A percentile compares a stretch with the other conserved stretches of the same genome.
phyloP scores from a whole-genome alignment of 2,113 vertebrate species.

The Embiotoca jacksoni region DNA sequence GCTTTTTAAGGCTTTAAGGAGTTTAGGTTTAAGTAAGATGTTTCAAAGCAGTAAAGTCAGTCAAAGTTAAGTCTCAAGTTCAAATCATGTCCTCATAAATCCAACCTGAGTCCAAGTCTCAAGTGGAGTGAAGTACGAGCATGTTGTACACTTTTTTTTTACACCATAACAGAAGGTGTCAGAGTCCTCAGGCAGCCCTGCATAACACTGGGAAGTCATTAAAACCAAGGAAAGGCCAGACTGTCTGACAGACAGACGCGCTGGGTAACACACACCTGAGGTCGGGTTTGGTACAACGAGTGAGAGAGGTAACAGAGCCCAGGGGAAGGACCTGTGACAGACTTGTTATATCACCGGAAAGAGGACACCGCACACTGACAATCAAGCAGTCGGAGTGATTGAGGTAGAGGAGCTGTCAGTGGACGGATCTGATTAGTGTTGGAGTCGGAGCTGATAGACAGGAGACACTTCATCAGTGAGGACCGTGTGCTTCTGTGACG shows the following conservation, averaged over 20 bases:
- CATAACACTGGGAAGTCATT: conserved; percentile 20
- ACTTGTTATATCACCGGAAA: conserved; percentile 57
- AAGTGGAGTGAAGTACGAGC: not conserved
- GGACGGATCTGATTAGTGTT: conserved; percentile 33
- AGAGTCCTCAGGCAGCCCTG: not conserved
- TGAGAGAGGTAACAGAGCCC: conserved; percentile 52
- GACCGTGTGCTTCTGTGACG: not conserved
- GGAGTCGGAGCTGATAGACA: conserved; percentile 33
- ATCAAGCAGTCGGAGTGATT: conserved; percentile 50
- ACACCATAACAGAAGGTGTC: not conserved
- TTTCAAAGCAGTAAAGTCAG: not conserved
- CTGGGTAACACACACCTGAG: conserved; percentile 32
- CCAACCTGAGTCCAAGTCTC: not conserved
- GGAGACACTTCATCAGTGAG: not conserved
- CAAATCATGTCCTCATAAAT: not conserved
- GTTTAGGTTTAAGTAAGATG: too few relatives aligned
- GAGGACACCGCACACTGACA: conserved; percentile 51
- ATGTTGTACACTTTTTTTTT: too few relatives aligned
- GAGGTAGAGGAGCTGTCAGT: conserved; percentile 4
- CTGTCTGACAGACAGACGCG: conserved; percentile 19
- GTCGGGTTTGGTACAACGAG: conserved; percentile 34
- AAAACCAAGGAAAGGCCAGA: conserved; percentile 28
- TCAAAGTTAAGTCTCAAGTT: not conserved
- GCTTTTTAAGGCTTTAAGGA: too few relatives aligned
- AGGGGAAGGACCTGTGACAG: conserved; percentile 44